These are phyloP conservation scores for Ceratosolen fusciceps DNA, from an alignment of 1,140 invertebrate species.

Conservation along the genomic window DNA sequence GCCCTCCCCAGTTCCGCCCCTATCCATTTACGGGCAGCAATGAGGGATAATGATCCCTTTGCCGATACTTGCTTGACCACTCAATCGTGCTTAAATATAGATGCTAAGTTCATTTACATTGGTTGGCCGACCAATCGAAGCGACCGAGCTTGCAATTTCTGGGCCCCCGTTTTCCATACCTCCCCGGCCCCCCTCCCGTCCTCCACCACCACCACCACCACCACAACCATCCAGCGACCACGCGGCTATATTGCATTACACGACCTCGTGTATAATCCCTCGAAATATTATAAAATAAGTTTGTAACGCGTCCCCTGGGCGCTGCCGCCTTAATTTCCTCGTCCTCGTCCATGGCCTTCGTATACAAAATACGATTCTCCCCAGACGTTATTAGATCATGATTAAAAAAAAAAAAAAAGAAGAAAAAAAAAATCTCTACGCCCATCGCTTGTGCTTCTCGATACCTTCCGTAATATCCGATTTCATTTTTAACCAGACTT, in stretches of 20 bases:
- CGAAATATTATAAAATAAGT: slow-evolving; percentile 7
- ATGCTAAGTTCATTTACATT: slow-evolving; percentile 28
- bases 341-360: too few species aligned
- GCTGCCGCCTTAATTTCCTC: too few species aligned
- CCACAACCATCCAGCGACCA: not conserved
- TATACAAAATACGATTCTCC: too few species aligned
- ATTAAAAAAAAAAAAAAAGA: too few species aligned
- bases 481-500: too few species aligned
- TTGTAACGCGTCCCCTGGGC: not conserved
- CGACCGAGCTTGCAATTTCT: not conserved
- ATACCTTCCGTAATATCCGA: too few species aligned
- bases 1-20: not conserved
- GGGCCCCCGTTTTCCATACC: not conserved
- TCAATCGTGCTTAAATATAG: not conserved
- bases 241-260: too few species aligned
- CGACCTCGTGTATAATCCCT: too few species aligned
- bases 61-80: slow-evolving; percentile 27
- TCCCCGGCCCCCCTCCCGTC: not conserved
- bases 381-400: too few species aligned
- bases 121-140: not conserved
- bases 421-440: too few species aligned
- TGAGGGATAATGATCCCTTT: slow-evolving; percentile 25
- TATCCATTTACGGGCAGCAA: not conserved
- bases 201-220: not conserved
- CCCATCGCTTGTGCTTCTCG: too few species aligned